phyloP scores from a whole-genome alignment of 2,888 invertebrate species.

The Junonia oenone region DNA sequence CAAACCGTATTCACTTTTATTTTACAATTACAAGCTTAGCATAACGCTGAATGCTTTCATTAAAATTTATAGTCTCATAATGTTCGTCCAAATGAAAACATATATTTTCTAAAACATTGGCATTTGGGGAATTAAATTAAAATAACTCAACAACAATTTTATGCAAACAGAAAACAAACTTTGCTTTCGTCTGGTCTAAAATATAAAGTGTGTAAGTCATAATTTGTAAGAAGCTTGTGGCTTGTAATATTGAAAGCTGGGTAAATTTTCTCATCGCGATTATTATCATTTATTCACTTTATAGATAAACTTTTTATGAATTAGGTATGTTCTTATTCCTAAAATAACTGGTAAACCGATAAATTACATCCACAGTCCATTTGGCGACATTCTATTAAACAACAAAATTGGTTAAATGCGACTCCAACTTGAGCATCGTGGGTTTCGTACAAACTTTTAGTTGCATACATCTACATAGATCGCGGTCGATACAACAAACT shows the following conservation, averaged over 20 bases:
- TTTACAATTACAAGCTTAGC: background rate
- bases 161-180: conserved; percentile 68
- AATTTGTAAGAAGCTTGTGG: conserved; percentile 66
- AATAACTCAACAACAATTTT: conserved; percentile 47
- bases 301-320: too few relatives aligned
- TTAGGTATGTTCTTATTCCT: too few relatives aligned
- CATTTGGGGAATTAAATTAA: conserved; percentile 24
- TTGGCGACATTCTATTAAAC: too few relatives aligned
- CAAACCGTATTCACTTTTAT: background rate
- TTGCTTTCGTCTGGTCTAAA: conserved; percentile 61
- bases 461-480: too few relatives aligned
- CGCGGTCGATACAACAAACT: too few relatives aligned
- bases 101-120: background rate
- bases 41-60: background rate
- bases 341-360: too few relatives aligned
- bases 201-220: conserved; percentile 60
- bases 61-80: background rate
- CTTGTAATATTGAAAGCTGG: conserved; percentile 65
- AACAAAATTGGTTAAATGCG: too few relatives aligned
- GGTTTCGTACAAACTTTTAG: too few relatives aligned
- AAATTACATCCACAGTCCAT: too few relatives aligned
- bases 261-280: background rate
- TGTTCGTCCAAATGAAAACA: background rate
- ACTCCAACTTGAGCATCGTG: too few relatives aligned
- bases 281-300: too few relatives aligned